Conservation (phyloP, 2,113 vertebrate species). For the Hydrolagus affinis region DNA sequence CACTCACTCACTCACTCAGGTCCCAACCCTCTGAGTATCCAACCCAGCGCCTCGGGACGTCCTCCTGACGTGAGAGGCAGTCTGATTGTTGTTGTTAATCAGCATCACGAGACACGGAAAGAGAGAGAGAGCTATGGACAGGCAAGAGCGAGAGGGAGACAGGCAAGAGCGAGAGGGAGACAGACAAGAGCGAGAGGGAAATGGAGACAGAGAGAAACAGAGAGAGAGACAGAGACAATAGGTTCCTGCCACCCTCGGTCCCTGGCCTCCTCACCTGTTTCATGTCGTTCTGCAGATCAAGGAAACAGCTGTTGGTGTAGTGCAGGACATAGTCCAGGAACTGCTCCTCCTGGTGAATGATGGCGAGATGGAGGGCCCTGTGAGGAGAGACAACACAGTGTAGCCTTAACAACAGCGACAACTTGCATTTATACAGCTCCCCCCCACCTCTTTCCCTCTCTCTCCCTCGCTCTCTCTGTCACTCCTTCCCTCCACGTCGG, state of each 20-base stretch:
- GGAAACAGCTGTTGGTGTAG: constrained; percentile 49
- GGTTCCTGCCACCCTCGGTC: neutral
- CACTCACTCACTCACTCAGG: no score
- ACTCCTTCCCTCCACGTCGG: no score
- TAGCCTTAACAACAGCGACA: no score
- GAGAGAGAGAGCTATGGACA: neutral
- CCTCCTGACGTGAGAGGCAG: no score
- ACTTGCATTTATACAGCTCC: no score
- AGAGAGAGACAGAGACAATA: neutral
- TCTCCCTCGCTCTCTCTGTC: no score
- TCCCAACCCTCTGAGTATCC: no score
- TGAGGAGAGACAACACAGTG: constrained; percentile 25
- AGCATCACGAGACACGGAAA: no score
- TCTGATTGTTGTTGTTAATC: no score
- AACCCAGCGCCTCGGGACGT: no score
- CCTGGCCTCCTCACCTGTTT: constrained; percentile 52
- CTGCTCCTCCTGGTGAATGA: constrained; percentile 62
- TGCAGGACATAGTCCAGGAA: constrained; percentile 59
- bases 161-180: neutral
- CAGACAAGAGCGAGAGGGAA: neutral
- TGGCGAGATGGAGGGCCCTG: constrained; percentile 59
- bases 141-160: neutral
- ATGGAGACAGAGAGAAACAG: no score
- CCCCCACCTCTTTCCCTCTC: no score
- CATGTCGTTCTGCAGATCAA: constrained; percentile 67